These are phyloP conservation scores for Crematogaster levior DNA, from an alignment of 2,888 invertebrate genomes.

Conservation along the genomic window DNA sequence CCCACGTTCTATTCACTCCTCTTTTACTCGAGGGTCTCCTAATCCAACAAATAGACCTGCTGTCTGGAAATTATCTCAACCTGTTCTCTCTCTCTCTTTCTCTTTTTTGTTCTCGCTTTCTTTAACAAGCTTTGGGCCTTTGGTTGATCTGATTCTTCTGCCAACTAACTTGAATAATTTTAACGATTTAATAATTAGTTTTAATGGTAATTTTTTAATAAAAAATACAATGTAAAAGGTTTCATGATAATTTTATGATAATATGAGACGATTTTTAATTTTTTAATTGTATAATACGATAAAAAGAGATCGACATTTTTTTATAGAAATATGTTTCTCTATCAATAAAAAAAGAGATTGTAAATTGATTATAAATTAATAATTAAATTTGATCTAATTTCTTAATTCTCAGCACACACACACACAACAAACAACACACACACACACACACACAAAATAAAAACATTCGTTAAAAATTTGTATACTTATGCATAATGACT, in stretches of 20 bases:
- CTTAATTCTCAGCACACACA: no score
- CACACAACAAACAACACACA: neutral
- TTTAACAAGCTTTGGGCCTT: neutral
- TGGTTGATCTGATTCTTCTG: neutral
- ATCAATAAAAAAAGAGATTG: no score
- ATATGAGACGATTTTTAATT: neutral
- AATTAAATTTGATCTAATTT: no score
- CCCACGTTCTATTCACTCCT: conserved; percentile 52
- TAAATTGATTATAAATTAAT: no score
- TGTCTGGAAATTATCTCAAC: conserved; percentile 62
- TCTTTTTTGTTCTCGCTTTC: neutral
- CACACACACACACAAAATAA: neutral
- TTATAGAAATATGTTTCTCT: no score
- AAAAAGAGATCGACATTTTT: no score
- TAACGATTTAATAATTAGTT: neutral
- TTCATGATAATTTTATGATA: neutral
- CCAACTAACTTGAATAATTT: neutral
- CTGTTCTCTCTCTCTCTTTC: conserved; percentile 3
- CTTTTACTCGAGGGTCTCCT: conserved; percentile 57
- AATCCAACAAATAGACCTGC: conserved; percentile 65
- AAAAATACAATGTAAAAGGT: neutral
- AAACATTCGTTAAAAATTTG: neutral
- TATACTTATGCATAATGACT: neutral
- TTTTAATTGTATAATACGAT: no score
- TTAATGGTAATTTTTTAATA: neutral